Percentiles rank a stretch among this genome's conserved stretches.
Conservation (phyloP, 2,888 invertebrate species). For the Elmis aenea region DNA sequence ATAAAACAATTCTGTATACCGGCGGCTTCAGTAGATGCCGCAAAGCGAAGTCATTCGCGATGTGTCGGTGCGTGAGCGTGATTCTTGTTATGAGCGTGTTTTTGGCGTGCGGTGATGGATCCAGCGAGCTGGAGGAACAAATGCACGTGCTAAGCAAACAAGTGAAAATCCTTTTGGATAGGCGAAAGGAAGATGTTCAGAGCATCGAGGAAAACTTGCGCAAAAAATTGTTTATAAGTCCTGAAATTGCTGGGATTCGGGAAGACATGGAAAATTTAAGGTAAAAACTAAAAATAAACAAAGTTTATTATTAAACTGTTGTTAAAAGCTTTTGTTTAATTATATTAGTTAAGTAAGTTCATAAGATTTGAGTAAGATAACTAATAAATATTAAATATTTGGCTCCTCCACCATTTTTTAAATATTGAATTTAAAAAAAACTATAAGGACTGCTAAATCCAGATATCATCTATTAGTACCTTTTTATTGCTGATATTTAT, state of each 20-base stretch:
- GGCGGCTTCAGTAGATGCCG: slow-evolving; percentile 8
- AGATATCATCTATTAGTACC: no score
- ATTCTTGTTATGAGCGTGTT: slow-evolving; percentile 19
- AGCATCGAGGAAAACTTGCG: slow-evolving; percentile 52
- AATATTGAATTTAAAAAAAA: no score
- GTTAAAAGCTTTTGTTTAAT: no score
- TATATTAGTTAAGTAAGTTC: no score
- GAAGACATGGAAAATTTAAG: slow-evolving; percentile 51
- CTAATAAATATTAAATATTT: no score
- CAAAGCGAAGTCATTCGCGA: slow-evolving; percentile 1
- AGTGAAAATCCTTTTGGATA: slow-evolving; percentile 50
- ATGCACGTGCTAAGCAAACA: slow-evolving; percentile 51
- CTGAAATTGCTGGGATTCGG: slow-evolving; percentile 49
- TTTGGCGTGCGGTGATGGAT: slow-evolving; percentile 9
- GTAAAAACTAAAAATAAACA: slow-evolving; percentile 38
- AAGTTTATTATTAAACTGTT: no score
- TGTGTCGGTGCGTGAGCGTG: slow-evolving; percentile 17
- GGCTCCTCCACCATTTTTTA: neutral
- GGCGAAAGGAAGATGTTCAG: slow-evolving; percentile 51
- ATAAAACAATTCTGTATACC: neutral
- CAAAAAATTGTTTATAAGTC: slow-evolving; percentile 49
- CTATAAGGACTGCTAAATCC: no score
- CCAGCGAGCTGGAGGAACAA: slow-evolving; percentile 42
- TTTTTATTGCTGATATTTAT: no score
- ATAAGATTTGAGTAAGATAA: no score